A percentile compares a stretch with the other conserved stretches of the same genome.
Conservation (phyloP, 2,888 invertebrate species). For the Zelleria hepariella region DNA sequence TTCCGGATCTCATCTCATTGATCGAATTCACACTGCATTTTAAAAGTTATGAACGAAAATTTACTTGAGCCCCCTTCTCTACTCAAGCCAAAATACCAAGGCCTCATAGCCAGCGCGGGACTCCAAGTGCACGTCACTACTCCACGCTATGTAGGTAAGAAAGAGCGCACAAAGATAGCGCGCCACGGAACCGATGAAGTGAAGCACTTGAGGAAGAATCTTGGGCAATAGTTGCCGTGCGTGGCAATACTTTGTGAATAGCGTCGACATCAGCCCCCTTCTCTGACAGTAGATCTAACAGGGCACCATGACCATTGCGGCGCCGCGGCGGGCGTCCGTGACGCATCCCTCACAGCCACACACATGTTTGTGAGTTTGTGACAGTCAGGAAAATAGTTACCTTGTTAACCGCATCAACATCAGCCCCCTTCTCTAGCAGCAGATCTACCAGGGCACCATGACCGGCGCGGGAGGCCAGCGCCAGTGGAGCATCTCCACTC, state of each 20-base stretch:
- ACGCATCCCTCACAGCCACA: too few relatives aligned
- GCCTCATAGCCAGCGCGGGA: not conserved
- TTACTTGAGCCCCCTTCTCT: not conserved
- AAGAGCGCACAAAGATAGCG: not conserved
- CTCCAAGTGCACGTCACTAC: not conserved
- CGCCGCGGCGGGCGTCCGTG: too few relatives aligned
- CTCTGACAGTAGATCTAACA: not conserved
- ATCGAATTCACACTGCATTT: too few relatives aligned
- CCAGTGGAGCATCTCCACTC: constrained; percentile 81
- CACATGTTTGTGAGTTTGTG: not conserved
- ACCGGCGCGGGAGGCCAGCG: constrained; percentile 82
- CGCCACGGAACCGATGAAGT: too few relatives aligned
- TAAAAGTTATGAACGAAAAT: too few relatives aligned
- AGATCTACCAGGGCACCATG: constrained; percentile 76
- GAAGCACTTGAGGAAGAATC: not conserved
- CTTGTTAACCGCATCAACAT: constrained; percentile 78
- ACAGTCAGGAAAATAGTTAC: constrained; percentile 46
- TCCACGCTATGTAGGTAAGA: too few relatives aligned
- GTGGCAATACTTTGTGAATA: not conserved
- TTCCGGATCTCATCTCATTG: too few relatives aligned
- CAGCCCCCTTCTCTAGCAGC: constrained; percentile 77
- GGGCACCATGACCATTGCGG: not conserved
- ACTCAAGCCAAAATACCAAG: not conserved
- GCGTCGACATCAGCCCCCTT: not conserved
- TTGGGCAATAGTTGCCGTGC: not conserved